Evolutionary conservation across 2,888 invertebrate genomes (phyloP).

Genomic region (Meghimatium bilineatum): DNA sequence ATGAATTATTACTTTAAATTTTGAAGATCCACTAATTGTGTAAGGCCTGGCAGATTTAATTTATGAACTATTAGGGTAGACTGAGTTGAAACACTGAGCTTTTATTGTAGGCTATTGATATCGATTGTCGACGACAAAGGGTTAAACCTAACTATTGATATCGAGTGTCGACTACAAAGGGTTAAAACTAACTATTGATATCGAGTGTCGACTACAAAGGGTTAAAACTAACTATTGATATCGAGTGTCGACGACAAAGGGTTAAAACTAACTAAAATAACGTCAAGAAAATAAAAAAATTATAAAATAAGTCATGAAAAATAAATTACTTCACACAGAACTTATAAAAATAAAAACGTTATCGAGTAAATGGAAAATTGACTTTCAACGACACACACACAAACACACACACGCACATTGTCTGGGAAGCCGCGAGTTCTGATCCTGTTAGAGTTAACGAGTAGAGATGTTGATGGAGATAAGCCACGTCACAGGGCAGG

Average conservation of each 20-base stretch:
- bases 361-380: neutral
- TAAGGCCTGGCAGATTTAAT: neutral
- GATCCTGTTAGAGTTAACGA: neutral
- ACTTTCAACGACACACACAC: neutral
- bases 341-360: neutral
- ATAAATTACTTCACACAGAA: neutral
- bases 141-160: no score
- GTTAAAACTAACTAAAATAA: no score
- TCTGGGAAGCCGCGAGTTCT: neutral
- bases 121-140: no score
- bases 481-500: neutral
- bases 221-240: no score
- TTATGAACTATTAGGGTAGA: neutral
- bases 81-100: neutral
- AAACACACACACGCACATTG: no score
- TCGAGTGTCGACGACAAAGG: no score
- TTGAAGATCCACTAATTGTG: neutral
- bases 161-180: no score
- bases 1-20: neutral
- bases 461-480: neutral
- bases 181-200: no score
- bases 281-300: neutral
- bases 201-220: no score
- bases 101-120: no score
- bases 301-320: neutral